Conservation (phyloP, 2,888 invertebrate species). For the Cantharis rufa region DNA sequence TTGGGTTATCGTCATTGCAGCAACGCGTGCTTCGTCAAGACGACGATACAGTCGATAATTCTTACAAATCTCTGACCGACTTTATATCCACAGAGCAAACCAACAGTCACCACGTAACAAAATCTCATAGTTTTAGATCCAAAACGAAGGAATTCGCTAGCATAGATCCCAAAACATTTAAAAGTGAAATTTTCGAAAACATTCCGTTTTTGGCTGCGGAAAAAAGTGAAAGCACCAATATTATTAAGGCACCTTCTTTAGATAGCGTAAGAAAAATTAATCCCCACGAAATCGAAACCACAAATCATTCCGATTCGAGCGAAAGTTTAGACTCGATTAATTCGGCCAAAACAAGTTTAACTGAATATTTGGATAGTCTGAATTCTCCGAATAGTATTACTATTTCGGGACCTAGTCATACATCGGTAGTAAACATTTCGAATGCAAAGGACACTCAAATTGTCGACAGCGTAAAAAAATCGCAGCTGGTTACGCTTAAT, state of each 20-base stretch:
- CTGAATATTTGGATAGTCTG: conserved; percentile 28
- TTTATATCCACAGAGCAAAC: conserved; percentile 48
- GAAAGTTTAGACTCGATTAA: conserved; percentile 25
- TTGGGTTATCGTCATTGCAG: conserved; percentile 60
- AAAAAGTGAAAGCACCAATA: conserved; percentile 9
- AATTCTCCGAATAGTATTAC: conserved; percentile 38
- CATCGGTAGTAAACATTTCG: conserved; percentile 44
- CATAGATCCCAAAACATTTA: conserved; percentile 5
- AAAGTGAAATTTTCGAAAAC: conserved; percentile 10
- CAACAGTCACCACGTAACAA: conserved; percentile 65
- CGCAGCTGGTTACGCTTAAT: background rate
- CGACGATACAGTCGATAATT: conserved; percentile 41
- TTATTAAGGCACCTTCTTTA: conserved; percentile 56
- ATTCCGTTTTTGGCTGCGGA: conserved; percentile 1
- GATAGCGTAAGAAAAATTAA: conserved; percentile 64
- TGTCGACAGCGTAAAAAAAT: conserved; percentile 8
- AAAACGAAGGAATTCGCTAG: conserved; percentile 50
- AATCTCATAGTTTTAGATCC: conserved; percentile 73
- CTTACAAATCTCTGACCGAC: conserved; percentile 51
- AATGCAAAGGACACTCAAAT: conserved; percentile 7
- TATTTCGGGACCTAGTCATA: conserved; percentile 50
- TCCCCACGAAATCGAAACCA: conserved; percentile 3
- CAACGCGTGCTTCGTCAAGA: conserved; percentile 58
- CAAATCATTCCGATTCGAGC: conserved; percentile 21
- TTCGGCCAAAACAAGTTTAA: conserved; percentile 20